Evolutionary conservation across 2,797 vertebrate genomes (phyloP), one percentile per base, ranked within the genome.

Genomic region (Malurus splendens): DNA sequence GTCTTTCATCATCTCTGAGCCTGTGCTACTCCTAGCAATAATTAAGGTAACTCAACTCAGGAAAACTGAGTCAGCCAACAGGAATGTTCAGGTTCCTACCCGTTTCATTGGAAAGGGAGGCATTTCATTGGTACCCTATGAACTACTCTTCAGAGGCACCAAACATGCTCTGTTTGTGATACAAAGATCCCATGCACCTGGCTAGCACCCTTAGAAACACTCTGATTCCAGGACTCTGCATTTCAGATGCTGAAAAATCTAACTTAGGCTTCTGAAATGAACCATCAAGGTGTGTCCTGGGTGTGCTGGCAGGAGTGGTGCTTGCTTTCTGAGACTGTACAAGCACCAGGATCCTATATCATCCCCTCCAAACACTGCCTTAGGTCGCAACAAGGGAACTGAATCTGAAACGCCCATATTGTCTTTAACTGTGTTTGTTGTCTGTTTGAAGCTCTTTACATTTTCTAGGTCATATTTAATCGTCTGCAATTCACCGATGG

Each of bases 401-500:
- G 12, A 56, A 80, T 25, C 28, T 44, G 36, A 47, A 67, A 70
- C 62, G 36, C 19, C 19, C 2, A 18, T 36, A 68, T 38, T 59
- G 11, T 16, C 19, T 45, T 65, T 67, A 87, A 75, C 6, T 32
- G 3, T 28, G 32, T 87, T 83, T 83, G 59, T 22, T 85, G 18
- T 82, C 24, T 48, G 3, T 68, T 89, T 81, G 70, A 59, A 90
- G 59, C 28, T 81, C 44, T 60, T 71, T 44, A 36, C 7, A 44
- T 71, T 82, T 85, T 89, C 73, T 83, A 75, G 38, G 62, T 81
- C 77, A 83, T 61, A 81, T 59, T 62, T 80, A 68, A 83, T 86
- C 5, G 2, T 70, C 57, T 83, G 23, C 18, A 78, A 41, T 52
- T 90, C 44, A 56, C 33, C 0, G 1, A 75, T 82, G 51, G 41